Conservation (phyloP, 2,888 invertebrate species). For the Teinopalpus imperialis region DNA sequence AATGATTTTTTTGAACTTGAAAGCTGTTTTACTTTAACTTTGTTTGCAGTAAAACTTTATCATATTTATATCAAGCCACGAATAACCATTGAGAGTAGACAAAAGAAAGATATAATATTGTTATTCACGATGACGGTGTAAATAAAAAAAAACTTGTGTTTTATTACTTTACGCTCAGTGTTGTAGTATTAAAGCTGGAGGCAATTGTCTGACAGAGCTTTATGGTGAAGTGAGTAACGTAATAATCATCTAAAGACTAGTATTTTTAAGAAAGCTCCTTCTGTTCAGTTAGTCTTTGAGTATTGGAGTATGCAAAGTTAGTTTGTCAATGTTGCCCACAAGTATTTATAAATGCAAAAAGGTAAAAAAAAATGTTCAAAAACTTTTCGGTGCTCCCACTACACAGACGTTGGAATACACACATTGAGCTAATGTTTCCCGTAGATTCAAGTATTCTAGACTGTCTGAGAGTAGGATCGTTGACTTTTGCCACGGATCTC, state of each 20-base stretch:
- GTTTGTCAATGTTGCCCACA: conserved; percentile 18
- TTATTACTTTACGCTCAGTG: conserved; percentile 24
- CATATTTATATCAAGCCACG: conserved; percentile 23
- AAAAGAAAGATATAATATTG: conserved; percentile 24
- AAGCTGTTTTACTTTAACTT: conserved; percentile 21
- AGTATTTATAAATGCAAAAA: conserved; percentile 20
- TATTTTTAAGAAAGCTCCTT: conserved; percentile 14
- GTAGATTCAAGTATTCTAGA: conserved; percentile 22
- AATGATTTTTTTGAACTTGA: conserved; percentile 22
- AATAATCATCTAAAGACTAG: conserved; percentile 20
- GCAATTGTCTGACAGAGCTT: conserved; percentile 19
- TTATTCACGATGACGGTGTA: conserved; percentile 26
- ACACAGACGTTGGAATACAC: conserved; percentile 18
- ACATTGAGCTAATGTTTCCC: conserved; percentile 21
- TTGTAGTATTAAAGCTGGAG: conserved; percentile 24
- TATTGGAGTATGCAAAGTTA: conserved; percentile 4
- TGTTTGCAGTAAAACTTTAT: conserved; percentile 25
- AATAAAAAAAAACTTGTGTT: conserved; percentile 24
- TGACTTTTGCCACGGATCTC: conserved; percentile 23
- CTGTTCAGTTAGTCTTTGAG: conserved; percentile 16
- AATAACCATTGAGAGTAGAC: conserved; percentile 23
- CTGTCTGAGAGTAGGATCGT: conserved; percentile 24
- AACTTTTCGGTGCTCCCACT: conserved; percentile 14
- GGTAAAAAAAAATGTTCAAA: conserved; percentile 15
- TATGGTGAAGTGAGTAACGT: conserved; percentile 18